These are phyloP conservation scores for Micrastur ruficollis DNA, from an alignment of 2,797 vertebrate species.

Conservation along the genomic window DNA sequence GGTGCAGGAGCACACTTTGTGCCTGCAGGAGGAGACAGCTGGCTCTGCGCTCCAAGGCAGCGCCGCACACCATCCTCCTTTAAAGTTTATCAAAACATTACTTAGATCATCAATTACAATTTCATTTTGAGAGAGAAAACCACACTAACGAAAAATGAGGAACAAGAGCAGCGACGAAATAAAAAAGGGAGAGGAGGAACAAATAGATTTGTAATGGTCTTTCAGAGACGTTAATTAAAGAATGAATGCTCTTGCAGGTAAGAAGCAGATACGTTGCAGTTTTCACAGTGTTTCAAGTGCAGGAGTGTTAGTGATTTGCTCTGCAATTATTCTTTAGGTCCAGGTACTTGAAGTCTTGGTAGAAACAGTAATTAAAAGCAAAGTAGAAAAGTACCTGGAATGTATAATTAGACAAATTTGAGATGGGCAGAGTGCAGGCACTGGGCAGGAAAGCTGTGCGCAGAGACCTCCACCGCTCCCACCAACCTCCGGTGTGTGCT, in stretches of 20 bases:
- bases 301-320: not conserved
- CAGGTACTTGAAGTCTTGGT: not conserved
- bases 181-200: not conserved
- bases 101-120: not conserved
- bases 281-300: not conserved
- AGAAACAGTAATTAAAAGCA: not conserved
- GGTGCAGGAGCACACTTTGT: not conserved
- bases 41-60: not conserved
- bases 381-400: not conserved
- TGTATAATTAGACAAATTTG: not conserved
- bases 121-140: not conserved
- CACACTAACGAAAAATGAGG: not conserved
- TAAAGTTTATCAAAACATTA: not conserved
- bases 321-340: not conserved
- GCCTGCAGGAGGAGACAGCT: not conserved
- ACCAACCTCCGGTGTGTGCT: rapidly evolving
- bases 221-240: not conserved
- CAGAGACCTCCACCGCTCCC: not conserved
- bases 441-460: not conserved
- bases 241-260: not conserved
- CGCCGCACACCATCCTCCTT: not conserved
- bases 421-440: not conserved
- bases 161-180: not conserved
- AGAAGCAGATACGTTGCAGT: not conserved
- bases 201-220: not conserved